A percentile compares a stretch with the other conserved stretches of the same genome.
Evolutionary conservation across 2,888 invertebrate genomes (phyloP).

Genomic region (Papilio gigon): DNA sequence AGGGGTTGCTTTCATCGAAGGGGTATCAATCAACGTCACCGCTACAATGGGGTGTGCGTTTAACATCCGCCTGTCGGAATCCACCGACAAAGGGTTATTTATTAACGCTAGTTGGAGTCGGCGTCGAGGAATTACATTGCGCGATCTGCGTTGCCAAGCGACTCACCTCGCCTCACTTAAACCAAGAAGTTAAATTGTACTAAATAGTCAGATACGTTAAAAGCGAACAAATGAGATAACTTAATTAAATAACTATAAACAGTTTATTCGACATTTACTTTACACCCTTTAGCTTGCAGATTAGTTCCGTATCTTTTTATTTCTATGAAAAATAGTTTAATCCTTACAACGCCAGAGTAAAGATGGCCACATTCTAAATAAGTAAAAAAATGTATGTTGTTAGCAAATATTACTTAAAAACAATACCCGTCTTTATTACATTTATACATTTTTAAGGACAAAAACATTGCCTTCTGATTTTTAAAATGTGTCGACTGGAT

Average conservation of each 20-base stretch:
- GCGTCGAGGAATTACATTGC: not conserved
- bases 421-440: too few species aligned
- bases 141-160: not conserved
- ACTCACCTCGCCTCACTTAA: not conserved
- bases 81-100: conserved; percentile 29
- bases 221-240: not conserved
- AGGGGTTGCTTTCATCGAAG: conserved; percentile 30
- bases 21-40: conserved; percentile 36
- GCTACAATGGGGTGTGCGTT: conserved; percentile 26
- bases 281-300: too few species aligned
- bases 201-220: not conserved
- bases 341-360: too few species aligned
- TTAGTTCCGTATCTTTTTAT: too few species aligned
- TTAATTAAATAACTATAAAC: not conserved
- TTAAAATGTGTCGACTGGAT: too few species aligned
- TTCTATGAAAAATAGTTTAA: not conserved
- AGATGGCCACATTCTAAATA: too few species aligned
- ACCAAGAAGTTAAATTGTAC: not conserved
- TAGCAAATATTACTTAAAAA: too few species aligned
- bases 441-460: too few species aligned
- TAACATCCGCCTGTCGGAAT: conserved; percentile 23
- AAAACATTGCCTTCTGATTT: too few species aligned
- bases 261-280: not conserved
- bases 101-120: conserved; percentile 26
- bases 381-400: too few species aligned